Evolutionary conservation across 2,113 vertebrate species (phyloP).

Genomic region (Silurus asotus): DNA sequence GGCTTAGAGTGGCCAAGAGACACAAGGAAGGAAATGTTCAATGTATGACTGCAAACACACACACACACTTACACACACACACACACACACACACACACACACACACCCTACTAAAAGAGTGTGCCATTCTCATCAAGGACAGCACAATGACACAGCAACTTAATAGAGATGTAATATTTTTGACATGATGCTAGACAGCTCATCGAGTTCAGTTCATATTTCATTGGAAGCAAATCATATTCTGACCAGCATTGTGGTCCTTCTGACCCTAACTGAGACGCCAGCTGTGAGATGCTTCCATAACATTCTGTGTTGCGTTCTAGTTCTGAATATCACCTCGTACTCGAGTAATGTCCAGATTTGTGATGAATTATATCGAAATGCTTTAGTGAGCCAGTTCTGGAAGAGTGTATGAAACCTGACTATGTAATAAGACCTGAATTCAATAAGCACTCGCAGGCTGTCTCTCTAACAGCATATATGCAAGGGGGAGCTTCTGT

Average conservation of each 20-base stretch:
- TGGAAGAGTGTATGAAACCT: conserved; percentile 56
- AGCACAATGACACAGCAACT: conserved; percentile 15
- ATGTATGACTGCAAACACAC: conserved; percentile 8
- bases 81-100: background rate
- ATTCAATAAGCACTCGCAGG: conserved; percentile 39
- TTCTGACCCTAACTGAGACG: background rate
- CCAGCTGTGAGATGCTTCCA: background rate
- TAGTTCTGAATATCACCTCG: background rate
- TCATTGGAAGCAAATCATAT: conserved; percentile 10
- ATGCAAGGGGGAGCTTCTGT: background rate
- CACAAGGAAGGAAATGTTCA: conserved; percentile 43
- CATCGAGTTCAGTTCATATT: conserved; percentile 26
- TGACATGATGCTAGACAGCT: background rate
- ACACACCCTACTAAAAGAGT: background rate
- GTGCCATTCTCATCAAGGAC: conserved; percentile 5
- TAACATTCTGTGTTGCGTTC: background rate
- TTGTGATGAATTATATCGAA: conserved; percentile 27
- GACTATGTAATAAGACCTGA: conserved; percentile 60
- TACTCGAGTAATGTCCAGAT: conserved; percentile 4
- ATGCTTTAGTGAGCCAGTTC: background rate
- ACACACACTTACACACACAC: background rate
- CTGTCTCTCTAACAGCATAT: background rate
- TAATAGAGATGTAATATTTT: conserved; percentile 26
- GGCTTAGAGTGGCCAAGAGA: conserved; percentile 52
- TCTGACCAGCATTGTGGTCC: background rate